These are phyloP conservation scores for Philaethria dido DNA, from an alignment of 2,888 invertebrate genomes.

Conservation along the genomic window DNA sequence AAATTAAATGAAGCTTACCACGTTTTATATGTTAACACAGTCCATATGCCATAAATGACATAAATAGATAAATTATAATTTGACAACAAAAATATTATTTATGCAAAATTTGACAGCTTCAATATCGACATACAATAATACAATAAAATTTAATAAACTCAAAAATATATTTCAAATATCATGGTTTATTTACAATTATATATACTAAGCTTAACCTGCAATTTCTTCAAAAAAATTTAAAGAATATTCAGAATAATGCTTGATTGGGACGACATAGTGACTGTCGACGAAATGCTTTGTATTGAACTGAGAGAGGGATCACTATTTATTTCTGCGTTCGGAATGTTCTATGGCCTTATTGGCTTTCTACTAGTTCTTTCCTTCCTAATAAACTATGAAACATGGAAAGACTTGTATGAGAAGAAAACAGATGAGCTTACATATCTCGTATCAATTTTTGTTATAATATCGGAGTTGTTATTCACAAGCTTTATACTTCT, in stretches of 20 bases:
- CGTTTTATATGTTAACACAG: background rate
- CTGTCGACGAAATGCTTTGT: constrained; percentile 48
- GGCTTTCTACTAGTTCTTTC: constrained; percentile 49
- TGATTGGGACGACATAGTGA: constrained; percentile 40
- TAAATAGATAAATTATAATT: background rate
- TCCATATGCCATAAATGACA: background rate
- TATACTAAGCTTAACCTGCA: background rate
- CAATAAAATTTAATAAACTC: background rate
- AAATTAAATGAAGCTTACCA: background rate
- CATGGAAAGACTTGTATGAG: constrained; percentile 50
- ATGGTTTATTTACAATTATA: constrained; percentile 4
- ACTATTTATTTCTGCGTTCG: constrained; percentile 46
- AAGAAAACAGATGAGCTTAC: constrained; percentile 50
- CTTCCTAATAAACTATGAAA: constrained; percentile 46
- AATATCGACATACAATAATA: background rate
- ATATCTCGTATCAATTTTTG: constrained; percentile 47
- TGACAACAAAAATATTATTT: background rate
- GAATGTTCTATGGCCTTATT: constrained; percentile 51
- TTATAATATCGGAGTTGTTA: constrained; percentile 44
- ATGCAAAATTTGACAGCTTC: background rate
- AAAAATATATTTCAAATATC: background rate
- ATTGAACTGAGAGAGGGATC: constrained; percentile 50
- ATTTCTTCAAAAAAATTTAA: background rate
- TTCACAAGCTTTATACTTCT: constrained; percentile 49
- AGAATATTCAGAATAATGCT: background rate